Evolutionary conservation across 2,888 invertebrate species (phyloP).

Genomic region (Eulithis prunata): DNA sequence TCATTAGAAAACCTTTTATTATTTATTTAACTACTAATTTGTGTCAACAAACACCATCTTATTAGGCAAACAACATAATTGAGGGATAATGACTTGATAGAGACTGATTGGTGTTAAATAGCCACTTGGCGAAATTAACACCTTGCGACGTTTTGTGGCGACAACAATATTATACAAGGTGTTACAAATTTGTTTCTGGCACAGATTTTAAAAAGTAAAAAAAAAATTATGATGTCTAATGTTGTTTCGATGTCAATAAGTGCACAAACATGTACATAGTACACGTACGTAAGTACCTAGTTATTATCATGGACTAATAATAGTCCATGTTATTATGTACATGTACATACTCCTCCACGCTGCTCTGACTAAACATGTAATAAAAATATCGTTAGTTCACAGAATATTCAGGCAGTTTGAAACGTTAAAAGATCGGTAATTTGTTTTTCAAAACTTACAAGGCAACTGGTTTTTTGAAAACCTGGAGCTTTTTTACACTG

Average conservation of each 20-base stretch:
- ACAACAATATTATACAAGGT: constrained; percentile 39
- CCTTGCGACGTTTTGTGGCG: constrained; percentile 34
- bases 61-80: constrained; percentile 58
- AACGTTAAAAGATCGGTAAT: no score
- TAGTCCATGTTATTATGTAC: no score
- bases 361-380: no score
- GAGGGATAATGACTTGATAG: constrained; percentile 38
- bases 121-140: constrained; percentile 53
- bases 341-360: no score
- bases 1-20: constrained; percentile 25
- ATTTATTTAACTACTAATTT: constrained; percentile 15
- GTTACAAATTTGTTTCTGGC: constrained; percentile 11
- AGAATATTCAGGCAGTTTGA: no score
- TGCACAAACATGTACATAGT: no score
- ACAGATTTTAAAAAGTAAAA: neutral
- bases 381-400: no score
- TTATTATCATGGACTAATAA: no score
- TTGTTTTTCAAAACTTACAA: no score
- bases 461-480: no score
- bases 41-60: constrained; percentile 39
- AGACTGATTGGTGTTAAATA: constrained; percentile 46
- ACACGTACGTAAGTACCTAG: no score
- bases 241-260: neutral
- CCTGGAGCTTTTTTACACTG: no score
- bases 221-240: neutral